A percentile compares a stretch with the other conserved stretches of the same genome.
phyloP scores from a whole-genome alignment of 2,888 invertebrate genomes.

The Xanthia togata region DNA sequence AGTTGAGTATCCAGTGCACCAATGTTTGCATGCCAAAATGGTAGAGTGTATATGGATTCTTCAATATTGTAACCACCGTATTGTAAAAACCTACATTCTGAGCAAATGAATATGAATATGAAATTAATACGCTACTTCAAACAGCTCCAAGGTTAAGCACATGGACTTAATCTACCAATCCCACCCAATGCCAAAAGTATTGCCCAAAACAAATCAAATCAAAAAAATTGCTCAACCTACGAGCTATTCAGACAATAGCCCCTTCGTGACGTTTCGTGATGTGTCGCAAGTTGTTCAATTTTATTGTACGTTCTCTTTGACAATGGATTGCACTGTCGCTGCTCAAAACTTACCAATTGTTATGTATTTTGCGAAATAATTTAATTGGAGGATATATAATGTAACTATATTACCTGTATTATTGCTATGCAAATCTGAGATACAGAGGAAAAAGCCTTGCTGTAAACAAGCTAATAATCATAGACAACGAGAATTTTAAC shows the following conservation, averaged over 20 bases:
- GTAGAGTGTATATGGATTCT: too few species aligned
- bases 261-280: constrained; percentile 58
- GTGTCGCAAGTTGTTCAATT: constrained; percentile 65
- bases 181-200: constrained; percentile 41
- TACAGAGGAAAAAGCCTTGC: too few species aligned
- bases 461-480: not conserved
- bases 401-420: not conserved
- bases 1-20: too few species aligned
- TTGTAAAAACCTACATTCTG: too few species aligned
- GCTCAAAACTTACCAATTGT: constrained; percentile 53
- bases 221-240: constrained; percentile 46
- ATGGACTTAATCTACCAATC: constrained; percentile 31
- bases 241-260: constrained; percentile 54
- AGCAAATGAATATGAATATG: too few species aligned
- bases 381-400: constrained; percentile 36
- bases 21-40: too few species aligned
- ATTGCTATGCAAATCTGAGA: not conserved
- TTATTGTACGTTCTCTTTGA: constrained; percentile 69
- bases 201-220: constrained; percentile 54
- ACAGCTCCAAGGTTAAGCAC: not conserved
- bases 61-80: too few species aligned
- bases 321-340: constrained; percentile 71
- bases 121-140: too few species aligned
- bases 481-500: too few species aligned
- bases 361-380: constrained; percentile 57